Evolutionary conservation across 2,113 vertebrate species (phyloP), one percentile per base, ranked within the genome.

Genomic region (Cryptomyrus ogoouensis): DNA sequence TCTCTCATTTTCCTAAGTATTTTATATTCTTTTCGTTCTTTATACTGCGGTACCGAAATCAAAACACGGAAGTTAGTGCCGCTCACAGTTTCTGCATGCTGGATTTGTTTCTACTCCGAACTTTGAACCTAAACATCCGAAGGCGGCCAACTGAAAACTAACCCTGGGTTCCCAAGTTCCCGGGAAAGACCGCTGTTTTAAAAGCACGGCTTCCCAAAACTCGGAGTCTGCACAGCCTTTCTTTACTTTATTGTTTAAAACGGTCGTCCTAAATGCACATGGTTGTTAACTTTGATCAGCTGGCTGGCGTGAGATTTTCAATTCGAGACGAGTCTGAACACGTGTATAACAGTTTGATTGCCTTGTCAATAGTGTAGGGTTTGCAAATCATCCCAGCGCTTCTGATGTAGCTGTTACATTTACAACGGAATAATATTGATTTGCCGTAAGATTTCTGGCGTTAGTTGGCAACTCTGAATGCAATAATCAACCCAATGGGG

Each of bases 1-100:
- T 83, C 17, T 39, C 89, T 90, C 95, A 95, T 96, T 50, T 92
- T 93, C 49, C 44, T 24, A 27, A 39, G 4, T 77, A 31, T 19
- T 80, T 74, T 46, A 31, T 27, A 12, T n/a, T 62, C 24, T 42
- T 24, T 85, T 24, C 46, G 24, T 27, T 50, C 83, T 47, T 15
- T 19, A 39, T 9, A 5, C 15, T 6, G 7, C 13, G 24, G 13
- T 17, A 2, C 31, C 39, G 42, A 44, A 70, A 84, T 9, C 44
- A 47, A 70, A 84, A 47, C 83, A 47, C 83, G 83, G 44, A 46
- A 24, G 44, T 84, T 39, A n/a, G 21, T n/a, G 24, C 21, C 24
- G 7, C 56, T 62, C 56, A 62, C 74, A 42, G 35, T 5, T 13
- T 12, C 62, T 13, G 27, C 62, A 70, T 4, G 10, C 10, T 70